phyloP scores from a whole-genome alignment of 2,113 vertebrate species.

The Scortum barcoo region DNA sequence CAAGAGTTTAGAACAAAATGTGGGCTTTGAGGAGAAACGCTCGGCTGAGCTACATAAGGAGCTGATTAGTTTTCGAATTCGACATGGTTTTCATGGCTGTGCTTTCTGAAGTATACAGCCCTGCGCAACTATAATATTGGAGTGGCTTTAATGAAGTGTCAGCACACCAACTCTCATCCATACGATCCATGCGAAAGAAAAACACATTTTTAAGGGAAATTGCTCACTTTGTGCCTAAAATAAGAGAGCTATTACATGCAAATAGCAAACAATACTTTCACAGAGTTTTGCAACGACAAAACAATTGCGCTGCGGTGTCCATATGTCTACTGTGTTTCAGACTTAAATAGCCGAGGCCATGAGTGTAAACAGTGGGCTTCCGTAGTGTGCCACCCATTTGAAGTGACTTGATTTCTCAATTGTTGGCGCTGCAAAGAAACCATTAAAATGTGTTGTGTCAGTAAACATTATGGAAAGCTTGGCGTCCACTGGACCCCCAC shows the following conservation, averaged over 20 bases:
- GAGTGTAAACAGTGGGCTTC: slow-evolving; percentile 66
- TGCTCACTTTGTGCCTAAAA: background rate
- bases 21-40: slow-evolving; percentile 39
- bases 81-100: slow-evolving; percentile 6
- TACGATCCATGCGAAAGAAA: background rate
- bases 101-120: slow-evolving; percentile 6
- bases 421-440: slow-evolving; percentile 63
- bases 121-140: background rate
- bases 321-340: slow-evolving; percentile 32
- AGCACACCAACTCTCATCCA: too few relatives aligned
- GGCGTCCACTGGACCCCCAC: slow-evolving; percentile 52
- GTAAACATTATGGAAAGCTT: slow-evolving; percentile 70
- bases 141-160: background rate
- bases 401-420: slow-evolving; percentile 76
- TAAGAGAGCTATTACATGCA: background rate
- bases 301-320: slow-evolving; percentile 33
- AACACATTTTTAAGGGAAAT: background rate
- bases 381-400: slow-evolving; percentile 48
- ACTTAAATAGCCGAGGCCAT: slow-evolving; percentile 50
- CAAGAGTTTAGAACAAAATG: slow-evolving; percentile 47
- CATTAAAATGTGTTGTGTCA: slow-evolving; percentile 79
- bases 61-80: slow-evolving; percentile 23
- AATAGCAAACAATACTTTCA: slow-evolving; percentile 25
- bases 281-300: slow-evolving; percentile 45
- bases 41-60: slow-evolving; percentile 30